Conservation (phyloP, 2,797 vertebrate species). For the Pantherophis alleghaniensis region DNA sequence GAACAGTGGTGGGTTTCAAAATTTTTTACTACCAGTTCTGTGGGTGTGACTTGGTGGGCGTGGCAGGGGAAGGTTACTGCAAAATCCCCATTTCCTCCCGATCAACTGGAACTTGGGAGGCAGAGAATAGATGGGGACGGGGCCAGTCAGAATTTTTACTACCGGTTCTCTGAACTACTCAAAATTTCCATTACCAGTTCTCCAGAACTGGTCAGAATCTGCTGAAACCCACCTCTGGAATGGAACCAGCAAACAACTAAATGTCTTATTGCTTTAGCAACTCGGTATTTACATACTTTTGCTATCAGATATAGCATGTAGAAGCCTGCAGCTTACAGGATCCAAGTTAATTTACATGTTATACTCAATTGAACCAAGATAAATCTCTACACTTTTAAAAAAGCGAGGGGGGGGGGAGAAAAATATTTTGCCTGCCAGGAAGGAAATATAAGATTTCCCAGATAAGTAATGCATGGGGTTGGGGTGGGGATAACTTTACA, state of each 20-base stretch:
- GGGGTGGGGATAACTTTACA: neutral
- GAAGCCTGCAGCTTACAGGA: neutral
- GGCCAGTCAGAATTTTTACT: no score
- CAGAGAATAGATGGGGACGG: no score
- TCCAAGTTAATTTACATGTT: neutral
- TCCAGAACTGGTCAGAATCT: no score
- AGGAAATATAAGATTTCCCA: neutral
- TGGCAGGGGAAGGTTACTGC: no score
- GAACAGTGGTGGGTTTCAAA: neutral
- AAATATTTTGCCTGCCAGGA: neutral
- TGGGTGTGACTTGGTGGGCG: no score
- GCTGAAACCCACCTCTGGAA: no score
- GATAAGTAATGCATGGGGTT: neutral
- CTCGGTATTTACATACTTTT: neutral
- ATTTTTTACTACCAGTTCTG: no score
- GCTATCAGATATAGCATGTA: neutral
- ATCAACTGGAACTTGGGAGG: no score
- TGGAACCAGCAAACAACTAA: neutral
- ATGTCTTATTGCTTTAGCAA: neutral
- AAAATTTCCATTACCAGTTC: no score
- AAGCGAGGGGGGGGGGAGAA: fast-evolving
- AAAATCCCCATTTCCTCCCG: no score
- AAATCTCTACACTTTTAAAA: neutral
- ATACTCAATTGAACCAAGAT: neutral
- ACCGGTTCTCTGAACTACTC: no score